Conservation (phyloP, 2,888 invertebrate genomes). For the Sinohyriopsis cumingii region DNA sequence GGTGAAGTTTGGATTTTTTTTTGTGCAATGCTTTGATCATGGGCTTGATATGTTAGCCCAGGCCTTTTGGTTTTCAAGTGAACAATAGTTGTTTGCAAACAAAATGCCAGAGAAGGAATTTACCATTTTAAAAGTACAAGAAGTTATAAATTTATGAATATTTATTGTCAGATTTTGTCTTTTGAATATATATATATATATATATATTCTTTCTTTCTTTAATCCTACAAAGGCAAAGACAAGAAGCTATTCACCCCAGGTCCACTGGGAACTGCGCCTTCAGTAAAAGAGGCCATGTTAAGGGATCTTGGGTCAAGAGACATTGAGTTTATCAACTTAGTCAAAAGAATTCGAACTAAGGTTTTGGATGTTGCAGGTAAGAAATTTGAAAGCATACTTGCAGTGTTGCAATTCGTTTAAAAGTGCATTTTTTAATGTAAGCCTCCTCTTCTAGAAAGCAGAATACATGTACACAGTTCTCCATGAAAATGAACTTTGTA, state of each 20-base stretch:
- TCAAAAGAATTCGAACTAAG: conserved; percentile 67
- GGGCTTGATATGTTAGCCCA: too few species aligned
- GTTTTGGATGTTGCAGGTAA: conserved; percentile 71
- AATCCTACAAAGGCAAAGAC: conserved; percentile 23
- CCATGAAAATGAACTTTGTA: too few species aligned
- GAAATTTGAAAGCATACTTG: not conserved
- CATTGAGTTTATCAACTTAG: conserved; percentile 69
- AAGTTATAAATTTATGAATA: too few species aligned
- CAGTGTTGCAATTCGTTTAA: not conserved
- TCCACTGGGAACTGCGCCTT: conserved; percentile 69
- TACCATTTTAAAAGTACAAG: too few species aligned
- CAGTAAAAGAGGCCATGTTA: conserved; percentile 71
- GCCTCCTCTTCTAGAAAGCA: too few species aligned
- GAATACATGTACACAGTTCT: too few species aligned
- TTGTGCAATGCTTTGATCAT: too few species aligned
- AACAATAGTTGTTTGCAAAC: too few species aligned
- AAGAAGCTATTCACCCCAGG: conserved; percentile 74
- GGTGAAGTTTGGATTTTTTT: too few species aligned
- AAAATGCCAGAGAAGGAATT: too few species aligned
- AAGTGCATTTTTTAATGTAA: not conserved
- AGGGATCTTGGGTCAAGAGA: conserved; percentile 73
- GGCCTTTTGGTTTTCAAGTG: too few species aligned
- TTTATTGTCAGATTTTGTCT: too few species aligned
- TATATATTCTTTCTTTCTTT: conserved; percentile 1
- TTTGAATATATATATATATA: not conserved